Conservation (phyloP, 2,888 invertebrate genomes). For the Clostera curtula region DNA sequence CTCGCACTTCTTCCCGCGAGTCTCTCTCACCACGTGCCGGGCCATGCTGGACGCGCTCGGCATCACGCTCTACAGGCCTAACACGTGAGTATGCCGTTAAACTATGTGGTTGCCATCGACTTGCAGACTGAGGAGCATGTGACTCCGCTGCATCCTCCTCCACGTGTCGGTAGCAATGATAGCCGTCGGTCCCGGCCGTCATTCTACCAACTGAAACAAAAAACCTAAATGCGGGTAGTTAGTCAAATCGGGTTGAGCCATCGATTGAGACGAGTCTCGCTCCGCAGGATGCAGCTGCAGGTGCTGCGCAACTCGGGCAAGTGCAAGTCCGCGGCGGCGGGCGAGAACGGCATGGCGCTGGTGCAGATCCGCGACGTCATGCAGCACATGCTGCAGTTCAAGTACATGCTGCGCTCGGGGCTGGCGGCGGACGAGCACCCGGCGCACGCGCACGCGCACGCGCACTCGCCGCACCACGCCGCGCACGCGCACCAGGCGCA, state of each 20-base stretch:
- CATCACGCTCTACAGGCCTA: conserved; percentile 87
- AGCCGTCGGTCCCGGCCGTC: too few species aligned
- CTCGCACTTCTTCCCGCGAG: conserved; percentile 85
- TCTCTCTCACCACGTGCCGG: conserved; percentile 83
- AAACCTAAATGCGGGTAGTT: too few species aligned
- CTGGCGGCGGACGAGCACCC: conserved; percentile 39
- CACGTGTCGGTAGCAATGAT: too few species aligned
- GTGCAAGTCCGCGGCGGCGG: conserved; percentile 76
- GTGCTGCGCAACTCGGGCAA: conserved; percentile 85
- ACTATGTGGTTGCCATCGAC: background rate
- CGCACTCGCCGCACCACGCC: conserved; percentile 25
- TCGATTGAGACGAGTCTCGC: too few species aligned
- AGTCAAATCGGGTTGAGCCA: too few species aligned
- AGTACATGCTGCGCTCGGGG: conserved; percentile 84
- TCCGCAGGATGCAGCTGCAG: conserved; percentile 80
- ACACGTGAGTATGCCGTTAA: conserved; percentile 78
- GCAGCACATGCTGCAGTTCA: conserved; percentile 90
- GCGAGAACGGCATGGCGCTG: conserved; percentile 83
- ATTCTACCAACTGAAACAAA: too few species aligned
- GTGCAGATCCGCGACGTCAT: conserved; percentile 89
- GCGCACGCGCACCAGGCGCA: conserved; percentile 27
- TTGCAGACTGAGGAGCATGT: too few species aligned
- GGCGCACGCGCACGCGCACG: conserved; percentile 25
- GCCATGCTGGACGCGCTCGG: conserved; percentile 87
- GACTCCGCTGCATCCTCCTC: too few species aligned